Evolutionary conservation across 30 jellyfish, hydroid and myxozoan species (phyloP).

Genomic region (Hydractinia symbiolongicarpus): DNA sequence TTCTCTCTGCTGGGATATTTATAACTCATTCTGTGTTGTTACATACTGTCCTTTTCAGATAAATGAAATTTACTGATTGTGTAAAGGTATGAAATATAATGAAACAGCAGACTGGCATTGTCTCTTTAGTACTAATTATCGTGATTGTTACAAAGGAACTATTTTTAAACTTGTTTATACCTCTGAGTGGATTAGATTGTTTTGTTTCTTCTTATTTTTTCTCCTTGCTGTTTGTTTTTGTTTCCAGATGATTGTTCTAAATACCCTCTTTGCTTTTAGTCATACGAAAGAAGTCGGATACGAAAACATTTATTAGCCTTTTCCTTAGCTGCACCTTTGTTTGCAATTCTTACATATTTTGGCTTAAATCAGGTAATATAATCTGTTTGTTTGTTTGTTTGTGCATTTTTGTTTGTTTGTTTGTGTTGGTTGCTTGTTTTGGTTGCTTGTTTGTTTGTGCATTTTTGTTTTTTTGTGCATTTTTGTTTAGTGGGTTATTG

Average conservation of each 20-base stretch:
- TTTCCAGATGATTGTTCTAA: background rate
- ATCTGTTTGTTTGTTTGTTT: background rate
- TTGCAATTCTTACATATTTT: constrained; percentile 67
- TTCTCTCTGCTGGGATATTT: background rate
- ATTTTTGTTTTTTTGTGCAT: background rate
- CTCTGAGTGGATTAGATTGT: no score
- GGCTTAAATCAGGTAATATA: constrained; percentile 84
- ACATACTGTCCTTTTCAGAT: no score
- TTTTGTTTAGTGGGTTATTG: background rate
- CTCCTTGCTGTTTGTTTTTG: background rate
- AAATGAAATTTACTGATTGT: no score
- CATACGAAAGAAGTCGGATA: constrained; percentile 72
- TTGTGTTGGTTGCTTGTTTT: no score
- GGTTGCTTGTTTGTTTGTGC: no score
- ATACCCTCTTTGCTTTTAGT: constrained; percentile 35
- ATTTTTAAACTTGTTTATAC: no score
- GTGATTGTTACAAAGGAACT: no score
- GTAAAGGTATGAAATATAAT: no score
- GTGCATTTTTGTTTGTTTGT: background rate
- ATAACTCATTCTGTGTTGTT: no score
- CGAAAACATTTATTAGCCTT: constrained; percentile 75
- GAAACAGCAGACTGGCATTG: no score
- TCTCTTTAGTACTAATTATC: no score
- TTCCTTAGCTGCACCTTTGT: constrained; percentile 82
- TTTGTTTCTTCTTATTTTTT: no score